Evolutionary conservation across 2,888 invertebrate species (phyloP), one percentile per base, ranked within the genome.

Genomic region (Lepidocyrtinus sp.): DNA sequence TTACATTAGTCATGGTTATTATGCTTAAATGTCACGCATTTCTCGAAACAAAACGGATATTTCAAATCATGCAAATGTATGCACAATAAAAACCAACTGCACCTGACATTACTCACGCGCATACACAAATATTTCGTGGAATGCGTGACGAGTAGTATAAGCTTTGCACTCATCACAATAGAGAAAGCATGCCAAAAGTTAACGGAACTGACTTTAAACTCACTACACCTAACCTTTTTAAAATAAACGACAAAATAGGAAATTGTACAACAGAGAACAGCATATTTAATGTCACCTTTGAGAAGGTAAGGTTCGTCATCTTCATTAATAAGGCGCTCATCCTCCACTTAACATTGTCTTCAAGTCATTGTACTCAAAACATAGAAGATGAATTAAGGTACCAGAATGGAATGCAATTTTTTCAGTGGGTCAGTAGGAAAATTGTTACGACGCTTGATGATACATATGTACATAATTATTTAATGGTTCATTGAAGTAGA

Each of bases 231-330:
- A 12, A 36, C 7, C 36, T 5, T 55, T 55, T 55, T 7, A 55
- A 55, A 55, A 15, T 55, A 55, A 55, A 55, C 17, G 55, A 55
- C 55, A 55, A 55, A 55, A n/a, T 55, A 55, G 55, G 55, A 55
- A 55, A 55, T 55, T n/a, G 7, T 7, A 55, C 9, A 55, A 55
- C 5, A 3, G 55, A 9, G 7, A 9, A 55, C 55, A 55, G 2
- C 55, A n/a, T 55, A n/a, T 55, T 15, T 55, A n/a, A n/a, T n/a
- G n/a, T n/a, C n/a, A n/a, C 17, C 55, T 55, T 7, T 55, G 55
- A n/a, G 55, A 55, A 55, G 55, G 55, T 55, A 17, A 55, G 55
- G 55, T 55, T 55, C 55, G n/a, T 36, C 36, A 55, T 55, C 5
- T 55, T 55, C 55, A n/a, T 55, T 36, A 36, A 9, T 17, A 55